Evolutionary conservation across 2,113 vertebrate genomes (phyloP).

Genomic region (Pleuronectes platessa): DNA sequence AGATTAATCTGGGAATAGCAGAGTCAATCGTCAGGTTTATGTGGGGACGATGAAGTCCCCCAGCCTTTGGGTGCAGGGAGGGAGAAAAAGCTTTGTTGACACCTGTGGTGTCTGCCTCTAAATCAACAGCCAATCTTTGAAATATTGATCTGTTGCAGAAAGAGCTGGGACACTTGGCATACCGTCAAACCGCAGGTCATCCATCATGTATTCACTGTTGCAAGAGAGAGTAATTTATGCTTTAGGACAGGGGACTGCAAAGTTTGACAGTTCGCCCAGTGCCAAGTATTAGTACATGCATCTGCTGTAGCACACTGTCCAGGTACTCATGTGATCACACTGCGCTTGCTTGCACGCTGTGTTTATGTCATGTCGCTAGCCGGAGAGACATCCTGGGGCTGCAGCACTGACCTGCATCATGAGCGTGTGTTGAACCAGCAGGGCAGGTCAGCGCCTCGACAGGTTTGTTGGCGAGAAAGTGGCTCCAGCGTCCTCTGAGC

Average conservation of each 20-base stretch:
- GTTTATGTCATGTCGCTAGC: slow-evolving; percentile 31
- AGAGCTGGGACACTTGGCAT: slow-evolving; percentile 62
- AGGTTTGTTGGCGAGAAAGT: slow-evolving; percentile 33
- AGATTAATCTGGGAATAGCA: neutral
- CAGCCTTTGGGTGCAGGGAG: neutral
- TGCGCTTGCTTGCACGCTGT: neutral
- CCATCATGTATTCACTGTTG: slow-evolving; percentile 16
- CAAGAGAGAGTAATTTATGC: slow-evolving; percentile 9
- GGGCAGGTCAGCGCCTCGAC: slow-evolving; percentile 37
- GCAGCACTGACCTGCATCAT: slow-evolving; percentile 42
- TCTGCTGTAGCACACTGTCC: slow-evolving; percentile 1
- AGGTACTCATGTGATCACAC: slow-evolving; percentile 8
- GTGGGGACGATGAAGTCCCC: neutral
- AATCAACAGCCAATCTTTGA: slow-evolving; percentile 67
- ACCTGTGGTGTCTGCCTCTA: slow-evolving; percentile 15
- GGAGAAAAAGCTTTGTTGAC: slow-evolving; percentile 51
- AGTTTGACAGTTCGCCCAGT: neutral
- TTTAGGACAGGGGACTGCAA: neutral
- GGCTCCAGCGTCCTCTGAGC: slow-evolving; percentile 44
- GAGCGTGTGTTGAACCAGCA: slow-evolving; percentile 38
- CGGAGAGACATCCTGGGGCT: slow-evolving; percentile 28
- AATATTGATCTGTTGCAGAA: slow-evolving; percentile 72
- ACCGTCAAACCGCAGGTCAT: slow-evolving; percentile 56
- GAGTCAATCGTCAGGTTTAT: slow-evolving; percentile 1
- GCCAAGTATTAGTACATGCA: slow-evolving; percentile 34